Evolutionary conservation across 2,888 invertebrate species (phyloP).

Genomic region (Plemyria rubiginata): DNA sequence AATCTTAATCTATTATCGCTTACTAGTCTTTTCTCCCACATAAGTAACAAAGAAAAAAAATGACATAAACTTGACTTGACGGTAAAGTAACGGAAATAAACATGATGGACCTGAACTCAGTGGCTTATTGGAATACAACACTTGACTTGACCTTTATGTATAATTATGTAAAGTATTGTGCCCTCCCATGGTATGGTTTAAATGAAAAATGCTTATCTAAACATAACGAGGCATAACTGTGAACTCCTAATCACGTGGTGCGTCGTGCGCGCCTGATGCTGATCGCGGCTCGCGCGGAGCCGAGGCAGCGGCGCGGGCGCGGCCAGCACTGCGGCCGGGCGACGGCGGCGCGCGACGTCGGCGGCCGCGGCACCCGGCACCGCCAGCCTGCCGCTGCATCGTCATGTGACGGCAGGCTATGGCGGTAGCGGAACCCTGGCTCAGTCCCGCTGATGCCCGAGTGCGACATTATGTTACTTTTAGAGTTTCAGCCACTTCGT

Average conservation of each 20-base stretch:
- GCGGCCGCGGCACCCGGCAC: conserved; percentile 63
- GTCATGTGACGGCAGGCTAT: no score
- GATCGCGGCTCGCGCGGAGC: conserved; percentile 36
- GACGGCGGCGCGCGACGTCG: conserved; percentile 63
- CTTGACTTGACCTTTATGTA: not conserved
- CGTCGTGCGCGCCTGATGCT: conserved; percentile 25
- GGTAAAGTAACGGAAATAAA: conserved; percentile 49
- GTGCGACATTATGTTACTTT: no score
- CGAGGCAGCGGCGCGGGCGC: conserved; percentile 37
- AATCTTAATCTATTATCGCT: conserved; percentile 49
- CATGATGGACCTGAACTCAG: conserved; percentile 3
- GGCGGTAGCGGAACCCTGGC: no score
- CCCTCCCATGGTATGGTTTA: not conserved
- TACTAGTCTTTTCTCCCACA: conserved; percentile 41
- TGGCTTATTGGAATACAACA: conserved; percentile 9
- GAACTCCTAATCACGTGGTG: conserved; percentile 2
- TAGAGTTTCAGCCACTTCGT: no score
- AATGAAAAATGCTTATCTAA: conserved; percentile 1
- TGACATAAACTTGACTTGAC: conserved; percentile 9
- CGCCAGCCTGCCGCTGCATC: conserved; percentile 52
- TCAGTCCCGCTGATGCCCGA: no score
- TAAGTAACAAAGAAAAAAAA: conserved; percentile 21
- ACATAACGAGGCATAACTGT: conserved; percentile 1
- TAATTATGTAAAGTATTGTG: not conserved
- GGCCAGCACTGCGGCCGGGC: conserved; percentile 59